phyloP scores from a whole-genome alignment of 2,888 invertebrate species.

The Dasypolia templi region DNA sequence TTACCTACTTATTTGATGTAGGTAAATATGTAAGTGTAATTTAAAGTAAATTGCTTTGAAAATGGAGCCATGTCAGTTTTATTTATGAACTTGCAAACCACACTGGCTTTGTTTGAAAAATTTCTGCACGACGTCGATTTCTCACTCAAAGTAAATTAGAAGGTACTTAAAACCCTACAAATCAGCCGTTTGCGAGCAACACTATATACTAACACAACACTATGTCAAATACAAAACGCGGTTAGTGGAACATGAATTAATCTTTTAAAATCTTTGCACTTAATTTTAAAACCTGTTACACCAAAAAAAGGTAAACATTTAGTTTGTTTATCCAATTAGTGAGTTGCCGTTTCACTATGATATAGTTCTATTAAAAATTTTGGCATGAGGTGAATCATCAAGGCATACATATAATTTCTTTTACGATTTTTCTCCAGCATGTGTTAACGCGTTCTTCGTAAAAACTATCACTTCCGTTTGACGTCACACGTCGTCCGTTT shows the following conservation, averaged over 20 bases:
- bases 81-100: neutral
- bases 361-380: constrained; percentile 6
- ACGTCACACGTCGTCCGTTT: constrained; percentile 21
- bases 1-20: constrained; percentile 45
- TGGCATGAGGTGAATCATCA: constrained; percentile 43
- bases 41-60: constrained; percentile 45
- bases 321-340: constrained; percentile 20
- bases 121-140: neutral
- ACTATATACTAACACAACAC: neutral
- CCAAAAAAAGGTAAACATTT: constrained; percentile 3
- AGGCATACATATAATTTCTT: constrained; percentile 35
- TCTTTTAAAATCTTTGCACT: neutral
- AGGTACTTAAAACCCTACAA: neutral
- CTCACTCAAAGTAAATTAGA: neutral
- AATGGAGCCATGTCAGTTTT: constrained; percentile 12
- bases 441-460: constrained; percentile 53
- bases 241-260: constrained; percentile 17
- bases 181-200: neutral
- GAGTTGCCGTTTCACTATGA: constrained; percentile 8
- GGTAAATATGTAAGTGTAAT: constrained; percentile 38
- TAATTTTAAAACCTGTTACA: neutral
- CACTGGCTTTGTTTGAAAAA: neutral
- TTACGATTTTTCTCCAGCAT: constrained; percentile 46
- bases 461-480: constrained; percentile 58
- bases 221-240: constrained; percentile 3